phyloP scores from a whole-genome alignment of 2,888 invertebrate genomes.

The Tryphoninae sp. region DNA sequence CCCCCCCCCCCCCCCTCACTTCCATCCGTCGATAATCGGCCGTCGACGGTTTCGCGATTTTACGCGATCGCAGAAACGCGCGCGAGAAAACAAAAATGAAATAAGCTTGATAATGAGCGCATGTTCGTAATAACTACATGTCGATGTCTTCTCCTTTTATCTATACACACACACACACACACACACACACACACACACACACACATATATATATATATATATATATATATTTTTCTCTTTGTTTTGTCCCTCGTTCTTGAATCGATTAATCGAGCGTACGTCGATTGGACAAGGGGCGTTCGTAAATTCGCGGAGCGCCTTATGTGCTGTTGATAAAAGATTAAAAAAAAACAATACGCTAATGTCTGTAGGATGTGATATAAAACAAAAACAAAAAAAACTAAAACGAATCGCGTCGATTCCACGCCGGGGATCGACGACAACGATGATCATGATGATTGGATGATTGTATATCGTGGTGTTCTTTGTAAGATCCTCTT shows the following conservation, averaged over 20 bases:
- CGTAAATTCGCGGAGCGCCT: conserved; percentile 38
- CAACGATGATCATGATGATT: conserved; percentile 25
- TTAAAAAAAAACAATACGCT: conserved; percentile 5
- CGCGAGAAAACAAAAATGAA: background rate
- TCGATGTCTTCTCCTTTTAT: conserved; percentile 37
- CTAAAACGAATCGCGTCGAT: conserved; percentile 33
- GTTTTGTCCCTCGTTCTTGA: conserved; percentile 15
- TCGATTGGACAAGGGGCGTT: conserved; percentile 33
- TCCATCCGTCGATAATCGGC: background rate
- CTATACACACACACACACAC: conserved; percentile 17
- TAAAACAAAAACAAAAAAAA: background rate
- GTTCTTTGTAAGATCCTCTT: conserved; percentile 11
- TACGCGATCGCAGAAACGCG: conserved; percentile 18
- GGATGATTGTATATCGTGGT: conserved; percentile 14
- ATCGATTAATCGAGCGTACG: conserved; percentile 8
- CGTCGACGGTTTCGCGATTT: conserved; percentile 23
- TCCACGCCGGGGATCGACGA: conserved; percentile 17
- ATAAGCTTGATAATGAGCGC: conserved; percentile 33
- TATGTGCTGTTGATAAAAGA: conserved; percentile 39
- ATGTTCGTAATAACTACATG: conserved; percentile 30
- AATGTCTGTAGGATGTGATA: conserved; percentile 50
- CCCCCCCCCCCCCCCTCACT: too few relatives aligned
- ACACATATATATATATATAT: too few relatives aligned
- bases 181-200: too few relatives aligned
- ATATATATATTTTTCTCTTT: conserved; percentile 5